Conservation (phyloP, 37 sponge, comb jelly and placozoan species). For the Cliona cf. orientalis region DNA sequence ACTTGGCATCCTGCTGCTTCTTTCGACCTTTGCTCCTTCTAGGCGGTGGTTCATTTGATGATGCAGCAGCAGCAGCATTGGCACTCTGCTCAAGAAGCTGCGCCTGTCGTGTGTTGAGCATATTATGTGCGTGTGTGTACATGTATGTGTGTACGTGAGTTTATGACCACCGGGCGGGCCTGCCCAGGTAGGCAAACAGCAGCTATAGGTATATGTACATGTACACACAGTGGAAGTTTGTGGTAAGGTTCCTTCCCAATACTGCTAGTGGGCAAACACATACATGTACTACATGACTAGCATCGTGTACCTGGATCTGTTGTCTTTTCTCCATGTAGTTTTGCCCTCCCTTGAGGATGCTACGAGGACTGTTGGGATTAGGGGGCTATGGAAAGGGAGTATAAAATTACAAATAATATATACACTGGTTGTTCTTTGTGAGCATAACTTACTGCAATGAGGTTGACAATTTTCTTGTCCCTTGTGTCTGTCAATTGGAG, state of each 20-base stretch:
- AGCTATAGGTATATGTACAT: too few relatives aligned
- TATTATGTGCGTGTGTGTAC: too few relatives aligned
- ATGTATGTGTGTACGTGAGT: neutral
- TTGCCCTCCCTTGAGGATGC: conserved; percentile 27
- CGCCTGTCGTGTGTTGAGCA: neutral
- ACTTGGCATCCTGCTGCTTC: conserved; percentile 19
- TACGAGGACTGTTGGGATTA: conserved; percentile 27
- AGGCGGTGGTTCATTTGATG: neutral
- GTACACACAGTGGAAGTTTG: too few relatives aligned
- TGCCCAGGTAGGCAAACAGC: too few relatives aligned
- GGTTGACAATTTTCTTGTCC: conserved; percentile 6
- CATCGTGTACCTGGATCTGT: neutral
- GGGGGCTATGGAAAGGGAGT: conserved; percentile 16
- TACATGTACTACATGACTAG: too few relatives aligned
- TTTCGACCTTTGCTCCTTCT: neutral
- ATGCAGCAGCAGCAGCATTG: neutral
- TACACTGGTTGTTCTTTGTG: neutral
- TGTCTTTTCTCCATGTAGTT: conserved; percentile 19
- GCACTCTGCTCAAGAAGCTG: neutral
- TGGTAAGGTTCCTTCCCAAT: neutral
- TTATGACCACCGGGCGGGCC: too few relatives aligned
- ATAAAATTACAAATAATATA: neutral
- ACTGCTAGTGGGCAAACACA: neutral
- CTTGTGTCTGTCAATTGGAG: neutral
- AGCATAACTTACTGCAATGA: neutral